phyloP scores from a whole-genome alignment of 2,113 vertebrate species.

The Eonycteris spelaea region DNA sequence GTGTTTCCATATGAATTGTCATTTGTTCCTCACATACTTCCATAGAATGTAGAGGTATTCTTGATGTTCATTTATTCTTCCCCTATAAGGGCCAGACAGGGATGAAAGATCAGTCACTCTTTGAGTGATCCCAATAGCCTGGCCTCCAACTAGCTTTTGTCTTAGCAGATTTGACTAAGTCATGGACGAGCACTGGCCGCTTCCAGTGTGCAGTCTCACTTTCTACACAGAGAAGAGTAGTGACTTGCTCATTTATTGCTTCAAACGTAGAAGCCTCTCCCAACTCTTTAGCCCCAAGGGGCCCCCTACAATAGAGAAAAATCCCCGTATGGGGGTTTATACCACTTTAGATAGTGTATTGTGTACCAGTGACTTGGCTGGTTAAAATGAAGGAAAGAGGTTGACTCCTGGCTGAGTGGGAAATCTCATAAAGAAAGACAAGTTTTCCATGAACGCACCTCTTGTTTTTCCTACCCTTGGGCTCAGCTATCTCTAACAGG shows the following conservation, averaged over 20 bases:
- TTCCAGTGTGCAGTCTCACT: neutral
- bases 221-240: neutral
- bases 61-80: neutral
- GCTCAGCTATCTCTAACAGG: neutral
- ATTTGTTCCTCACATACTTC: neutral
- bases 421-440: neutral
- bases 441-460: neutral
- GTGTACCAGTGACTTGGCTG: neutral
- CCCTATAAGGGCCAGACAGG: neutral
- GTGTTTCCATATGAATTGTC: neutral
- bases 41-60: neutral
- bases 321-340: neutral
- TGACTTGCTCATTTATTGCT: neutral
- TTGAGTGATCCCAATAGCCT: neutral
- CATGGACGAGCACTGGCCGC: neutral
- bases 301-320: neutral
- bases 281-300: neutral
- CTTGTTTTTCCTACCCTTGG: neutral
- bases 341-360: neutral
- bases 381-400: neutral
- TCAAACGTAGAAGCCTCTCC: neutral
- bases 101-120: neutral
- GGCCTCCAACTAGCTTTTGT: neutral
- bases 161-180: neutral
- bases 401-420: neutral